Percentiles rank a stretch among this genome's conserved stretches.
Conservation (phyloP, 2,113 vertebrate genomes). For the Petromus typicus region DNA sequence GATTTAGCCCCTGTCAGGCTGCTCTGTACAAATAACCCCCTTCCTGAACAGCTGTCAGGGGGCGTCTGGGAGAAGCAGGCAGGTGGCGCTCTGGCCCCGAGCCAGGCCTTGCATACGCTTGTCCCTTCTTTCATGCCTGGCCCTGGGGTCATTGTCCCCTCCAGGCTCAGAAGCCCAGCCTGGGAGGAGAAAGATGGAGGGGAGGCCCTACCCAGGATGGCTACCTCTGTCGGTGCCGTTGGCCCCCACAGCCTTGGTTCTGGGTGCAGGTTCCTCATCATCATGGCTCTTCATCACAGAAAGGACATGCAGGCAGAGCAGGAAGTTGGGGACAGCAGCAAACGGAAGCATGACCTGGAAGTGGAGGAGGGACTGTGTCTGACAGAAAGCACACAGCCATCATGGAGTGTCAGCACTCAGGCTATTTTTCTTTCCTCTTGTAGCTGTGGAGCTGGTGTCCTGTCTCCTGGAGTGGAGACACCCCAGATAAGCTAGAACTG, state of each 20-base stretch:
- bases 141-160: background rate
- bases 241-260: fast-evolving
- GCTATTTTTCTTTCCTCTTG: fast-evolving
- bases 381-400: background rate
- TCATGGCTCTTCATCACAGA: fast-evolving
- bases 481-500: fast-evolving
- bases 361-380: no score
- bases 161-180: background rate
- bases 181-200: fast-evolving
- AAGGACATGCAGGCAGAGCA: background rate
- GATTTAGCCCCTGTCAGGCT: conserved; percentile 50
- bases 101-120: background rate
- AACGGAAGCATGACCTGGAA: fast-evolving
- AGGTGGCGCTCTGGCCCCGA: background rate
- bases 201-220: fast-evolving
- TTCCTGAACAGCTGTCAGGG: conserved; percentile 63
- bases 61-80: background rate
- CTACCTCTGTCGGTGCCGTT: fast-evolving
- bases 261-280: no score
- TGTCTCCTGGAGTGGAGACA: background rate
- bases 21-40: conserved; percentile 61
- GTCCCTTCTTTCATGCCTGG: background rate
- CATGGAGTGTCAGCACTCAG: fast-evolving
- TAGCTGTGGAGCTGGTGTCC: background rate
- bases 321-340: no score